Conservation (phyloP, 2,888 invertebrate genomes). For the Polyommatus iphigenia region DNA sequence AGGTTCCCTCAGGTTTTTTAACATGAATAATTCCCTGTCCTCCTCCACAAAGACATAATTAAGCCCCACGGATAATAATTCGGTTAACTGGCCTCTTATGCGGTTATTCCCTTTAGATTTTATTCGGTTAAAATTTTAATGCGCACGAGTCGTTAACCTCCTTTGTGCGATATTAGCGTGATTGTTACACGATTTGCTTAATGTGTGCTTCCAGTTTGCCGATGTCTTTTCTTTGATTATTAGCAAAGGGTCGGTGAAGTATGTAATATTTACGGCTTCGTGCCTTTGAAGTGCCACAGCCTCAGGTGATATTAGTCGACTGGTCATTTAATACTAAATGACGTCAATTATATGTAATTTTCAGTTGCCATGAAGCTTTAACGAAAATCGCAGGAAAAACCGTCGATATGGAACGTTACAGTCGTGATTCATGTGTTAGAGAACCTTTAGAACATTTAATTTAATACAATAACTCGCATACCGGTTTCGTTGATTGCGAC, state of each 20-base stretch:
- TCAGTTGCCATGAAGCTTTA: slow-evolving; percentile 19
- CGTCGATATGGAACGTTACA: background rate
- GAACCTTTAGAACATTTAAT: background rate
- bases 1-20: slow-evolving; percentile 48
- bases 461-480: background rate
- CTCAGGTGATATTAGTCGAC: slow-evolving; percentile 39
- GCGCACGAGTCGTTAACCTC: slow-evolving; percentile 45
- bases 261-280: slow-evolving; percentile 34
- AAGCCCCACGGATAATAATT: slow-evolving; percentile 65
- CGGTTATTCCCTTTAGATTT: slow-evolving; percentile 57
- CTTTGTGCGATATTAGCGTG: slow-evolving; percentile 39
- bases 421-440: background rate
- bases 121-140: slow-evolving; percentile 48
- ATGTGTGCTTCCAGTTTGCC: slow-evolving; percentile 37
- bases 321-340: slow-evolving; percentile 35
- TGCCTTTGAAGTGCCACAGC: slow-evolving; percentile 38
- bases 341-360: slow-evolving; percentile 41
- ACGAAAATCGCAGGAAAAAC: slow-evolving; percentile 16
- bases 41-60: slow-evolving; percentile 66
- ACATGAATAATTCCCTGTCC: slow-evolving; percentile 56
- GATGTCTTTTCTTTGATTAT: slow-evolving; percentile 41
- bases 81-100: slow-evolving; percentile 52
- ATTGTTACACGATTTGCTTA: slow-evolving; percentile 40
- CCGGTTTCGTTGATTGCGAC: background rate
- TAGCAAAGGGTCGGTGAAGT: slow-evolving; percentile 34